Conservation (phyloP, 2,113 vertebrate genomes). For the Cichladusa arquata region DNA sequence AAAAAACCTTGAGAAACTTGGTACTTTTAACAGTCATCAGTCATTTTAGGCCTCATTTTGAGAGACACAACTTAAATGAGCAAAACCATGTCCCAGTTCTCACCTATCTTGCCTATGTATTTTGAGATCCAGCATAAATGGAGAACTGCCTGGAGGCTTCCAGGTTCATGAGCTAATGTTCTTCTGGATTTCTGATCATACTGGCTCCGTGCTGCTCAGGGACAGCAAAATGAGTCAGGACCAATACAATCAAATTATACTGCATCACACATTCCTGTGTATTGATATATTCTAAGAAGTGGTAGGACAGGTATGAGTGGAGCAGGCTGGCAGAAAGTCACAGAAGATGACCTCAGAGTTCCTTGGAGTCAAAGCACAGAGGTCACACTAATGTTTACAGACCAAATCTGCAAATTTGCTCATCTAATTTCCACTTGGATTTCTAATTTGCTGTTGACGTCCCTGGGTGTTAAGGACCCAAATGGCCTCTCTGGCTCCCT, state of each 20-base stretch:
- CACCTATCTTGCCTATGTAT: background rate
- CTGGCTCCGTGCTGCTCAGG: background rate
- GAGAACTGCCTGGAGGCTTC: background rate
- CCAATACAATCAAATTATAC: background rate
- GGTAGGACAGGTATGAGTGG: background rate
- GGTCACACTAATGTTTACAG: accelerated
- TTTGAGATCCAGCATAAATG: background rate
- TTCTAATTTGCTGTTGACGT: background rate
- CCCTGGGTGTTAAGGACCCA: background rate
- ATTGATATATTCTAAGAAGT: background rate
- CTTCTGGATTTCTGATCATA: background rate
- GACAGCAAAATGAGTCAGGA: background rate
- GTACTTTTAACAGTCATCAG: background rate
- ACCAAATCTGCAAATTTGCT: background rate
- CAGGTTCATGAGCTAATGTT: background rate
- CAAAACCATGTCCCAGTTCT: background rate
- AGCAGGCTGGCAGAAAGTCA: background rate
- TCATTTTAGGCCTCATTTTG: background rate
- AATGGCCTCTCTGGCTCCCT: background rate
- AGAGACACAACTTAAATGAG: background rate
- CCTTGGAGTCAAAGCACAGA: background rate
- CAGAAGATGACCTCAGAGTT: background rate
- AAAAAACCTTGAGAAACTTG: background rate
- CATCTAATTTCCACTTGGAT: background rate
- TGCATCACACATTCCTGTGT: background rate